Evolutionary conservation across 2,113 vertebrate genomes (phyloP).

Genomic region (Eubucco bourcierii): DNA sequence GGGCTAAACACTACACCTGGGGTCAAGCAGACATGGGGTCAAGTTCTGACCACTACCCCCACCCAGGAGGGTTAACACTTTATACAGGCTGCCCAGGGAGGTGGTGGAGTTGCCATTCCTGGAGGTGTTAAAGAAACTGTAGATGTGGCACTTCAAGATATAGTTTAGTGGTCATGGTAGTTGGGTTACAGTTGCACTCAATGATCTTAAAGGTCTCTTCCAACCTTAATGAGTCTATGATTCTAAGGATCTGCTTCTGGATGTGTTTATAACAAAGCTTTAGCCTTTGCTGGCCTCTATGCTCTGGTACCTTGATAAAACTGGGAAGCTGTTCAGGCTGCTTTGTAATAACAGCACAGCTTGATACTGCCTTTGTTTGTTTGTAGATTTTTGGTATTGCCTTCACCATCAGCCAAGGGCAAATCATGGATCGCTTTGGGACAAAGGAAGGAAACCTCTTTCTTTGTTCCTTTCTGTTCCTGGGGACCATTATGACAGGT

Average conservation of each 20-base stretch:
- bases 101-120: too few relatives aligned
- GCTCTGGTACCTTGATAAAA: not conserved
- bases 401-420: conserved; percentile 91
- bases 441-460: conserved; percentile 87
- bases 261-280: not conserved
- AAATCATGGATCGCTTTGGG: conserved; percentile 85
- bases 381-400: conserved; percentile 92
- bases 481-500: conserved; percentile 89
- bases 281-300: not conserved
- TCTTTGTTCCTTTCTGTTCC: conserved; percentile 83
- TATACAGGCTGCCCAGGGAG: too few relatives aligned
- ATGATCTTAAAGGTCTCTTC: too few relatives aligned
- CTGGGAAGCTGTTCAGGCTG: not conserved
- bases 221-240: too few relatives aligned
- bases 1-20: too few relatives aligned
- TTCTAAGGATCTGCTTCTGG: not conserved
- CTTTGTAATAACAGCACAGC: not conserved
- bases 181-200: too few relatives aligned
- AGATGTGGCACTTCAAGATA: too few relatives aligned
- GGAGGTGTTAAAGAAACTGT: too few relatives aligned
- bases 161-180: too few relatives aligned
- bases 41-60: too few relatives aligned
- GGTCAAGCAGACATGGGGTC: too few relatives aligned
- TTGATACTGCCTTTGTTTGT: conserved; percentile 10
- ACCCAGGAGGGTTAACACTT: too few relatives aligned